Evolutionary conservation across 2,888 invertebrate species (phyloP), one percentile per base, ranked within the genome.

Genomic region (Caenorhabditis sp.): DNA sequence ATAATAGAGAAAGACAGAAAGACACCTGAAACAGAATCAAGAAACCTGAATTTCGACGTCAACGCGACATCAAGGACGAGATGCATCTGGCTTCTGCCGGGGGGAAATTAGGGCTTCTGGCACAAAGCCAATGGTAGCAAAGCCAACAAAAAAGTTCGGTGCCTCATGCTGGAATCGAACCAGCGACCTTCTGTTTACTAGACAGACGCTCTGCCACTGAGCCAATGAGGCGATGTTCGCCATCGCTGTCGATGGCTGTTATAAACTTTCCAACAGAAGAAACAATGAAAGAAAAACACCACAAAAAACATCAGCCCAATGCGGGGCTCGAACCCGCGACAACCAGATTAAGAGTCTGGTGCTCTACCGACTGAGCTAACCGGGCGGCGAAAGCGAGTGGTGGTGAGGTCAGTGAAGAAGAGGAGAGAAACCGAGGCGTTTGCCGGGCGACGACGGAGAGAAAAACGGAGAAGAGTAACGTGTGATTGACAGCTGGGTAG

Each of bases 131-230:
- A 31, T 3, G 7, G 38, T 14, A 10, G 38, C 24, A 38, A 22
- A 56, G 12, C 26, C n/a, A 41, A 41, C n/a, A 12, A 41, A 72
- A 59, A 72, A 54, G 12, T 61, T 80, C 79, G 80, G 83, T 90
- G 90, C 90, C 90, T 89, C 88, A 89, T 90, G 90, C 90, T 89
- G 90, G 90, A 90, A 90, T 90, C 90, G 90, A 90, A 90, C 90
- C 89, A 89, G 90, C 90, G 90, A 90, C 90, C 90, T 90, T 90
- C 89, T 90, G 90, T 90, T 90, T 90, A 90, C 89, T 89, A 90
- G 90, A 90, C 90, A 90, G 90, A 90, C 90, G 90, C 90, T 90
- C 89, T 90, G 89, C 90, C 90, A 87, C 90, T 90, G 89, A 90
- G 90, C 90, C 89, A 90, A 90, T 89, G 87, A 90, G 82, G 82